Percentiles rank a stretch among this genome's conserved stretches.
Evolutionary conservation across 2,113 vertebrate genomes (phyloP).

Genomic region (Xerus inauris): DNA sequence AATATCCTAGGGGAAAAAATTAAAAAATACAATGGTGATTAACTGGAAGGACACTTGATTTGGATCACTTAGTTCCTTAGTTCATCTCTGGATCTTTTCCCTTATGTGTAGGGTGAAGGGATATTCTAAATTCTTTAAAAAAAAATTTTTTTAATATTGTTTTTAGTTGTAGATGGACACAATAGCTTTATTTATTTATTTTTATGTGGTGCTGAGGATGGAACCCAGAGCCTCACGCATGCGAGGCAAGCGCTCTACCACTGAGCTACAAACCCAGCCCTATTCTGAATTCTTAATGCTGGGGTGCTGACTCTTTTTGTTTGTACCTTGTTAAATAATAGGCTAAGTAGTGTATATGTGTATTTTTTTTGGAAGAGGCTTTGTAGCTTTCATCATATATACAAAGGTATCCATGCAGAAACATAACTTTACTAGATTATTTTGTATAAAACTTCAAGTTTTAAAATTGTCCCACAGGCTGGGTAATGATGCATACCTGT

Average conservation of each 20-base stretch:
- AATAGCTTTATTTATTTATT: too few relatives aligned
- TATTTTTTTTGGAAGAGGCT: background rate
- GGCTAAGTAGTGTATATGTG: background rate
- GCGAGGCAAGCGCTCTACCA: too few relatives aligned
- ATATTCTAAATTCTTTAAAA: background rate
- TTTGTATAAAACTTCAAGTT: constrained; percentile 10
- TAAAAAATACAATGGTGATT: background rate
- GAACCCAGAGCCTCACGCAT: too few relatives aligned
- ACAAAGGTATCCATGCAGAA: background rate
- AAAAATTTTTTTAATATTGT: too few relatives aligned
- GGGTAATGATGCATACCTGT: background rate
- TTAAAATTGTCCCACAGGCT: background rate
- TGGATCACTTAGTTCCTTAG: background rate
- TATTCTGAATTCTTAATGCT: background rate
- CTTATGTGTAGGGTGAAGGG: background rate
- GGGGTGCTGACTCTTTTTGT: background rate
- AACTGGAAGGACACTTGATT: background rate
- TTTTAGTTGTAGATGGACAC: too few relatives aligned
- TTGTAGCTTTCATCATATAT: background rate
- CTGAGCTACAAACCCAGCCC: too few relatives aligned
- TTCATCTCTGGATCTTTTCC: background rate
- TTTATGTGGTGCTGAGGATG: too few relatives aligned
- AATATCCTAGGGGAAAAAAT: background rate
- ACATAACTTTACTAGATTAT: background rate
- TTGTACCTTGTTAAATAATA: background rate